Evolutionary conservation across 2,888 invertebrate species (phyloP), one percentile per base, ranked within the genome.

Genomic region (Octodonta nipae): DNA sequence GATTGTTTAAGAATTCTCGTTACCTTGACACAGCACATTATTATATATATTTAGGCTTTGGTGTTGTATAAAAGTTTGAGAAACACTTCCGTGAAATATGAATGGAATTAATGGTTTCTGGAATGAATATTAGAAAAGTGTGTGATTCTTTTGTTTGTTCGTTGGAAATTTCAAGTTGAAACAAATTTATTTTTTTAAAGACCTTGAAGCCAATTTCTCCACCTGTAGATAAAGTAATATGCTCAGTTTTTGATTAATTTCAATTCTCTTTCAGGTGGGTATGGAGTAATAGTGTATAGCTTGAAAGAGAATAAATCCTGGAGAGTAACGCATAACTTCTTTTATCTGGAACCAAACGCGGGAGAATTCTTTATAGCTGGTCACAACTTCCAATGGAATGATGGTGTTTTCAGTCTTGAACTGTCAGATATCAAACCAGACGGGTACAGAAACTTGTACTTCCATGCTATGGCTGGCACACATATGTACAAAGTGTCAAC

Each of bases 391-490:
- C 75, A 78, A 50, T 86, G 83, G 84, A 75, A 73, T 40, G 85
- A 85, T 49, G 84, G 84, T 0, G 66, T 85, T 7, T 84, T 85
- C 58, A 82, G 83, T 36, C 55, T 79, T 1, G 73, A 76, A 0
- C 49, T 81, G 8, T 71, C 75, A 0, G 65, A 68, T 0, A 51
- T 59, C 0, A 55, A 60, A 2, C 17, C 49, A 0, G 67, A 74
- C 42, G 72, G 73, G 8, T 71, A 65, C 47, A 68, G 74, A 30
- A 67, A 67, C 1, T 70, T 78, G 0, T 82, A 74, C 61, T 86
- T 85, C 67, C 85, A 86, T 52, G 69, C 85, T 0, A 71, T 86
- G 71, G 71, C 80, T 26, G 75, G 82, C 44, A 72, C 67, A 5
- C 69, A 75, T 34, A 77, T 83, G 59, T 84, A 79, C 52, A 58